A percentile compares a stretch with the other conserved stretches of the same genome.
phyloP scores from a whole-genome alignment of 2,888 invertebrate species.

The Thereva unica region DNA sequence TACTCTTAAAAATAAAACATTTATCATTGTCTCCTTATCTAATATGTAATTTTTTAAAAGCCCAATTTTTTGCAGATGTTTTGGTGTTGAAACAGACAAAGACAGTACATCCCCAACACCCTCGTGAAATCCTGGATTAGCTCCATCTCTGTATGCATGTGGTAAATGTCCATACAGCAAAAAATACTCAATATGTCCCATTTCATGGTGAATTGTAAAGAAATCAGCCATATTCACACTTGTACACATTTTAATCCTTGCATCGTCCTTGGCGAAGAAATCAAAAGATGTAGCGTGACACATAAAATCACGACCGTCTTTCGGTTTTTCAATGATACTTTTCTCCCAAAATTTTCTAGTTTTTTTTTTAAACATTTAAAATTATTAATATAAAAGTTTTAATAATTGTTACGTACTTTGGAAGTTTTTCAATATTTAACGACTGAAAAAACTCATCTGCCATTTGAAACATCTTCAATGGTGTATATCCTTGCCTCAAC shows the following conservation, averaged over 20 bases:
- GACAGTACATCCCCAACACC: constrained; percentile 75
- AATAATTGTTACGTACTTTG: constrained; percentile 32
- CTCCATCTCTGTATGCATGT: constrained; percentile 64
- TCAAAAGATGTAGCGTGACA: constrained; percentile 92
- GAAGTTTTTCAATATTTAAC: constrained; percentile 17
- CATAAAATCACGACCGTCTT: constrained; percentile 69
- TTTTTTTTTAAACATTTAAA: not conserved
- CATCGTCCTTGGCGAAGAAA: constrained; percentile 79
- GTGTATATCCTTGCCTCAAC: constrained; percentile 16
- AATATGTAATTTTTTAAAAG: constrained; percentile 64
- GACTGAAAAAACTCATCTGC: constrained; percentile 27
- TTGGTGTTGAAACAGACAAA: constrained; percentile 69
- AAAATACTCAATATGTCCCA: constrained; percentile 73
- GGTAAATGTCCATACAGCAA: constrained; percentile 66
- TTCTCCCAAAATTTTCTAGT: constrained; percentile 75
- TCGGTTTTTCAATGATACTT: constrained; percentile 80
- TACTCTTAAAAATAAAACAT: constrained; percentile 66
- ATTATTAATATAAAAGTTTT: not conserved
- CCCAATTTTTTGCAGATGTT: constrained; percentile 72
- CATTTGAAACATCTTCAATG: constrained; percentile 25
- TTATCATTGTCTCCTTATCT: constrained; percentile 66
- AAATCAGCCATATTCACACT: constrained; percentile 62
- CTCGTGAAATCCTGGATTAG: constrained; percentile 68
- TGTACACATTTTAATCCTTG: constrained; percentile 72
- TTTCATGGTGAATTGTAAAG: constrained; percentile 68